Evolutionary conservation across 2,888 invertebrate genomes (phyloP).

Genomic region (Harpagoxenus sublaevis): DNA sequence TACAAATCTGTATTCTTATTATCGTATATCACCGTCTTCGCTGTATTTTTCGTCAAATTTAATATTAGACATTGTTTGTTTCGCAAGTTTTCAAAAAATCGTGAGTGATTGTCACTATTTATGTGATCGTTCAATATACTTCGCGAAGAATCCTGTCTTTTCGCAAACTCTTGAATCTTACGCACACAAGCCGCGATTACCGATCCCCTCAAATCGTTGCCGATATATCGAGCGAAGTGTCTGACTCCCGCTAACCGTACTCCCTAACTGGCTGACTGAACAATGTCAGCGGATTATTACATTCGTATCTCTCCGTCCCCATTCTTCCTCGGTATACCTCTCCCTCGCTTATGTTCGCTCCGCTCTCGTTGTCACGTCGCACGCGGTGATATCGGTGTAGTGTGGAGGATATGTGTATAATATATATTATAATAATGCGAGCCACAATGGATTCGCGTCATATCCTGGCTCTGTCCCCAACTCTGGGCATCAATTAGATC

Average conservation of each 20-base stretch:
- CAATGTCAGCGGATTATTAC: slow-evolving; percentile 79
- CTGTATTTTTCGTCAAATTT: neutral
- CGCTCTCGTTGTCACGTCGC: slow-evolving; percentile 64
- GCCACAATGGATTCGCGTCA: slow-evolving; percentile 85
- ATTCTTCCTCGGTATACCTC: slow-evolving; percentile 62
- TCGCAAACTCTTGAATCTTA: neutral
- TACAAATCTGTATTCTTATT: neutral
- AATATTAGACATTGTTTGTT: neutral
- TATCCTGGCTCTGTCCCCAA: slow-evolving; percentile 83
- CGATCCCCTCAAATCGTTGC: neutral
- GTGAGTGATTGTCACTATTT: neutral
- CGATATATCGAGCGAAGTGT: slow-evolving; percentile 66
- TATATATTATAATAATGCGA: slow-evolving; percentile 83
- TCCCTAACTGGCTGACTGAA: slow-evolving; percentile 78
- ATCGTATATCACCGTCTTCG: neutral
- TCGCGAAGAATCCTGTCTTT: neutral
- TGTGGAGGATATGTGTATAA: slow-evolving; percentile 72
- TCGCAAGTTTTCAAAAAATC: neutral
- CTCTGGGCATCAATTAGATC: slow-evolving; percentile 83
- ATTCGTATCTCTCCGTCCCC: slow-evolving; percentile 66
- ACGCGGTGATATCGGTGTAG: slow-evolving; percentile 53
- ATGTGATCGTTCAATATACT: neutral
- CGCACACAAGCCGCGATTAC: neutral
- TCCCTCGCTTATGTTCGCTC: slow-evolving; percentile 58
- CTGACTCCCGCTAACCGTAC: slow-evolving; percentile 70